These are phyloP conservation scores for Gallinago paraguaiae DNA, from an alignment of 2,113 vertebrate species.

Conservation along the genomic window DNA sequence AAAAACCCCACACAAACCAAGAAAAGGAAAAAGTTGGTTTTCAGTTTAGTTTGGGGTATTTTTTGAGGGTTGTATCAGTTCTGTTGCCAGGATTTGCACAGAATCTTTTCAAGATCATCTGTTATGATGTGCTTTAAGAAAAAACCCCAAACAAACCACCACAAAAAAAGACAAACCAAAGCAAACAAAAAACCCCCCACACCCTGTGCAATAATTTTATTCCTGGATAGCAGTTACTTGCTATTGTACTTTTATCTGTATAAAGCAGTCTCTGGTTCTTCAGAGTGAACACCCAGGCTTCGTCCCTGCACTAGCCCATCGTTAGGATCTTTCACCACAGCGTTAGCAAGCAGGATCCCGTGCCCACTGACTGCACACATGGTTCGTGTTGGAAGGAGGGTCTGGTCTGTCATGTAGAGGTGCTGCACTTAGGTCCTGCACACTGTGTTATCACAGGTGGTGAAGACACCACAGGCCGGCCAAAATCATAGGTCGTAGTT, in stretches of 20 bases:
- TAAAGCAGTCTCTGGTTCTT: background rate
- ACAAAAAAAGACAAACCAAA: background rate
- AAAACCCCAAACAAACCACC: too few species aligned
- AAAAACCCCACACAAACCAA: too few species aligned
- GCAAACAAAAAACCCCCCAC: too few species aligned
- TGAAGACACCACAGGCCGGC: accelerated
- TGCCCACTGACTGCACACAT: accelerated
- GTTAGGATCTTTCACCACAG: accelerated
- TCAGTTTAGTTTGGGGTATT: background rate
- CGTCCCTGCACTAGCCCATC: background rate
- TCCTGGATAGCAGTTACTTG: background rate
- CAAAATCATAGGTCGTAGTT: background rate
- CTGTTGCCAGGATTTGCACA: background rate
- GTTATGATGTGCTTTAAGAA: background rate
- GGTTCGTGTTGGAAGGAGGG: background rate
- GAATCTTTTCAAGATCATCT: background rate
- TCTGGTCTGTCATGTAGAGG: background rate
- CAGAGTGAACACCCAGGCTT: background rate
- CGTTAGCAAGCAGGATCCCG: accelerated
- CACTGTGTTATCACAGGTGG: background rate
- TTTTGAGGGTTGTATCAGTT: background rate
- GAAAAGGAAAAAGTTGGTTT: too few species aligned
- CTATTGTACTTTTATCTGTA: background rate
- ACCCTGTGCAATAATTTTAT: background rate
- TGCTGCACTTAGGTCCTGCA: background rate